These are phyloP conservation scores for Sapayoa aenigma DNA, from an alignment of 2,113 vertebrate genomes.

Conservation along the genomic window DNA sequence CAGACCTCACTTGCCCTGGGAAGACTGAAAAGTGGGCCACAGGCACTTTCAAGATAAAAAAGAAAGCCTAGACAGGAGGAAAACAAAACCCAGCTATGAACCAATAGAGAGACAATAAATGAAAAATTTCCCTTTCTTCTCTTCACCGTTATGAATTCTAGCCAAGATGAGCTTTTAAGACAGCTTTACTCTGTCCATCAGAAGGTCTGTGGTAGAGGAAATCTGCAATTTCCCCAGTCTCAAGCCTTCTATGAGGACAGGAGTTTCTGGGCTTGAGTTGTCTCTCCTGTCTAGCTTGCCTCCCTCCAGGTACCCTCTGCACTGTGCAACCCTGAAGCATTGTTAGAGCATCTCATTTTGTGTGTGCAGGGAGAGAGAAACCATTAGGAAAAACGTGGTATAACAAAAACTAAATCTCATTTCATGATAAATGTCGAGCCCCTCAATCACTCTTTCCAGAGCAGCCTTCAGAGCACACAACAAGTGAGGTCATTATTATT, in stretches of 20 bases:
- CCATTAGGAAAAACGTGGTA: neutral
- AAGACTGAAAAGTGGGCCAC: constrained; percentile 18
- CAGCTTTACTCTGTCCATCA: neutral
- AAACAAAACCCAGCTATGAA: neutral
- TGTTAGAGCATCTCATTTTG: neutral
- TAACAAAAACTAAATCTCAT: neutral
- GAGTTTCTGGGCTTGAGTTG: neutral
- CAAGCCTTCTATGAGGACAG: neutral
- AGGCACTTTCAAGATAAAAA: neutral
- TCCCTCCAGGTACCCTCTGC: neutral
- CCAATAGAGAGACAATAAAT: neutral
- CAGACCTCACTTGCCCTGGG: constrained; percentile 13
- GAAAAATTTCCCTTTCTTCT: neutral
- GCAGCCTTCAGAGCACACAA: neutral
- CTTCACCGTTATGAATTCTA: neutral
- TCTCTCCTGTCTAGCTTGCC: neutral
- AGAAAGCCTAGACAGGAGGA: neutral
- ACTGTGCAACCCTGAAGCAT: neutral
- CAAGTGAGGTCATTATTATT: neutral
- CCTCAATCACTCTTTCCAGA: neutral
- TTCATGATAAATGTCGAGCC: neutral
- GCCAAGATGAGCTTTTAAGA: neutral
- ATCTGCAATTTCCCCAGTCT: neutral
- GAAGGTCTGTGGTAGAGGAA: neutral
- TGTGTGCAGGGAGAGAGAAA: neutral